phyloP scores from a whole-genome alignment of 2,113 vertebrate genomes.

The Podarcis muralis region DNA sequence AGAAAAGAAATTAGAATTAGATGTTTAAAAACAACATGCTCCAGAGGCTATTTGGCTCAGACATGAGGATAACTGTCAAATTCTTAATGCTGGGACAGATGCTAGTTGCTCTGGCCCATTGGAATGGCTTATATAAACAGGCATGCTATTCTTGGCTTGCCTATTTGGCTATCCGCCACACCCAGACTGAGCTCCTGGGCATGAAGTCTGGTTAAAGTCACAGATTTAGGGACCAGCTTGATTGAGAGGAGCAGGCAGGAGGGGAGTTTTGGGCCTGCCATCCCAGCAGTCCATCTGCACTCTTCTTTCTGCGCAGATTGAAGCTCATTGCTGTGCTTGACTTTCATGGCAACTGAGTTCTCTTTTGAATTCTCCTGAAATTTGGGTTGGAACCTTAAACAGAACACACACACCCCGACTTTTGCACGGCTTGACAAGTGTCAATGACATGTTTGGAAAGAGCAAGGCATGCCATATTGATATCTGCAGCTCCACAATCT shows the following conservation, averaged over 20 bases:
- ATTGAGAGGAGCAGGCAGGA: slow-evolving; percentile 38
- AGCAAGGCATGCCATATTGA: background rate
- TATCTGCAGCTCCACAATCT: background rate
- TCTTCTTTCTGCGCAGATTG: slow-evolving; percentile 38
- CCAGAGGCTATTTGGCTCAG: slow-evolving; percentile 41
- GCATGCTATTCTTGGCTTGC: slow-evolving; percentile 47
- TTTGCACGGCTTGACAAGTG: background rate
- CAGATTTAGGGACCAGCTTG: slow-evolving; percentile 52
- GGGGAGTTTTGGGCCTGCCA: slow-evolving; percentile 46
- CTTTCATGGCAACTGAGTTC: background rate
- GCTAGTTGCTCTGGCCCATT: slow-evolving; percentile 34
- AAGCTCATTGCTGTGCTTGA: slow-evolving; percentile 31
- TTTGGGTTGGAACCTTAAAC: background rate
- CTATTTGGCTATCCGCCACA: slow-evolving; percentile 41
- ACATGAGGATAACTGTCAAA: background rate
- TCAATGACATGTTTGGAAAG: background rate
- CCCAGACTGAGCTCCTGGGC: slow-evolving; percentile 40
- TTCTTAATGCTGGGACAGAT: slow-evolving; percentile 51
- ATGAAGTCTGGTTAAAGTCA: slow-evolving; percentile 57
- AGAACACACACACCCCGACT: background rate
- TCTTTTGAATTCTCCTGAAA: background rate
- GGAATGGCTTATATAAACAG: background rate
- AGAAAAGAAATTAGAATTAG: background rate
- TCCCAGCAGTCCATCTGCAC: slow-evolving; percentile 43
- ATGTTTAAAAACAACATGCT: slow-evolving; percentile 7